Percentiles rank a stretch among this genome's conserved stretches.
phyloP scores from a whole-genome alignment of 2,888 invertebrate species.

The Protonemura montana region DNA sequence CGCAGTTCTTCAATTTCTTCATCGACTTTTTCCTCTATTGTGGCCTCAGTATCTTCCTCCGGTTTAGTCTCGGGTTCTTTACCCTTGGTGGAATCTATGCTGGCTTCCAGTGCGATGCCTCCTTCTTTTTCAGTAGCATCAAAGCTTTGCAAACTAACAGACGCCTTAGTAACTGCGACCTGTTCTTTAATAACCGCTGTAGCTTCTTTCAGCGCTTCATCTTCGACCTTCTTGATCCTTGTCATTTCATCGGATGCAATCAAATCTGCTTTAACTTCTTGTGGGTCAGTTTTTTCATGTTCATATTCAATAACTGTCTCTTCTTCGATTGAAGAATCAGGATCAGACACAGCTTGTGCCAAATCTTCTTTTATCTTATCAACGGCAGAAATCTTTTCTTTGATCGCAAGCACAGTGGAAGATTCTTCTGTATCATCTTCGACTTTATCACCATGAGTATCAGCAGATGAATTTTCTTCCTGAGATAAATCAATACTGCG shows the following conservation, averaged over 20 bases:
- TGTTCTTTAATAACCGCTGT: neutral
- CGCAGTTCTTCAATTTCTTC: too few species aligned
- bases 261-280: neutral
- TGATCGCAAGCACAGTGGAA: neutral
- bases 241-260: neutral
- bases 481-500: constrained; percentile 16
- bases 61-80: constrained; percentile 45
- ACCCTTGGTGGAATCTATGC: constrained; percentile 15
- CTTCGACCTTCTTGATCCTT: neutral
- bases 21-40: neutral
- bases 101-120: constrained; percentile 42
- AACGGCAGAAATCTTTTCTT: neutral
- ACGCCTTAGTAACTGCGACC: neutral
- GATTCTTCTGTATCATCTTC: neutral
- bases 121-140: neutral
- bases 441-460: neutral
- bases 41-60: constrained; percentile 20
- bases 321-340: constrained; percentile 29
- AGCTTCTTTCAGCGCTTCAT: neutral
- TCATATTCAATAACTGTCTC: constrained; percentile 38
- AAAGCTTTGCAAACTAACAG: too few species aligned
- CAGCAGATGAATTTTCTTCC: neutral
- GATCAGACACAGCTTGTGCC: neutral
- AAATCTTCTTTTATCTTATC: constrained; percentile 33
- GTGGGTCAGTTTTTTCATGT: neutral